A percentile compares a stretch with the other conserved stretches of the same genome.
Conservation (phyloP, 2,888 invertebrate species). For the Leptopilina drosophilae region DNA sequence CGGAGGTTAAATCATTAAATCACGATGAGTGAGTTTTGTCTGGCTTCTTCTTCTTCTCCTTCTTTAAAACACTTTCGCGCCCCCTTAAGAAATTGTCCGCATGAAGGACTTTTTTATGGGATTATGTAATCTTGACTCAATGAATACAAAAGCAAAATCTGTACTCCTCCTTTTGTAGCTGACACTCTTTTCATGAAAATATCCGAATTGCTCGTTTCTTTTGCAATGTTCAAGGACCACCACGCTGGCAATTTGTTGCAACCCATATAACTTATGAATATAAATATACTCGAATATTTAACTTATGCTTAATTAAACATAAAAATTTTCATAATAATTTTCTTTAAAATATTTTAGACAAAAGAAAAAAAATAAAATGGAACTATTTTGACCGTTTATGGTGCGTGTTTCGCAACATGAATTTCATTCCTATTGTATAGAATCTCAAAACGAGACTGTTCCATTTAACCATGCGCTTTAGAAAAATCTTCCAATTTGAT, state of each 20-base stretch:
- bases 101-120: constrained; percentile 36
- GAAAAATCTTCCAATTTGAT: constrained; percentile 46
- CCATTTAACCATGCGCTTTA: background rate
- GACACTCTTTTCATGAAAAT: background rate
- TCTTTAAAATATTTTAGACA: too few species aligned
- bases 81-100: constrained; percentile 41
- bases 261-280: background rate
- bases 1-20: constrained; percentile 69
- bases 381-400: background rate
- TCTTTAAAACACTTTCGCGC: constrained; percentile 1
- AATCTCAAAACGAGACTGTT: background rate
- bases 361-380: too few species aligned
- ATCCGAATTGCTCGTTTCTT: constrained; percentile 4
- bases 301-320: too few species aligned
- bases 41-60: constrained; percentile 17
- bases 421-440: constrained; percentile 29
- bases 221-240: constrained; percentile 18
- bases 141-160: constrained; percentile 36
- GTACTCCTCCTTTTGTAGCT: constrained; percentile 26
- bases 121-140: constrained; percentile 35
- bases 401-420: constrained; percentile 30
- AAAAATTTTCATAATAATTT: too few species aligned
- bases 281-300: background rate
- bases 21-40: constrained; percentile 55
- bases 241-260: background rate